Evolutionary conservation across 2,888 invertebrate species (phyloP), one percentile per base, ranked within the genome.

Genomic region (Melolontha melolontha): DNA sequence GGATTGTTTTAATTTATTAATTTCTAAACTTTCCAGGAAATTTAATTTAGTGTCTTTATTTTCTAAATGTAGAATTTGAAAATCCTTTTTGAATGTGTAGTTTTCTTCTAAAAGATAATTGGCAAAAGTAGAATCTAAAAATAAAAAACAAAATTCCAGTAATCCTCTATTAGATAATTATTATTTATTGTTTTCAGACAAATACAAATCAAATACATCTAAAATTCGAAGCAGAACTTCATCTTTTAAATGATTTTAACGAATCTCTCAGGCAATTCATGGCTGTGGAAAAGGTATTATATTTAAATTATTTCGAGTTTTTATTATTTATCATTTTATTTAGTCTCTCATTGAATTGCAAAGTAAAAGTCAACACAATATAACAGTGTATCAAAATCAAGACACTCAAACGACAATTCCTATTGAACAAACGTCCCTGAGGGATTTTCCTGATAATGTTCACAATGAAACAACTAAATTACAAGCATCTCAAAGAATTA

Each of bases 211-310:
- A 87, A 54, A 84, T 89, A 57, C 87, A 88, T 78, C 82, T 87
- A 74, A 86, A 87, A 76, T 86, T 89, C 75, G 86, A 87, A 77
- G 86, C 88, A 0, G 89, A 89, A 79, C 82, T 89, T 52, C 87
- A 87, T 79, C 83, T 88, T 50, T 78, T 89, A 44, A 89, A 89
- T 73, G 86, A 88, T 54, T 86, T 88, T 75, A 87, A 89, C 68
- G 86, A 88, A 76, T 88, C 88, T 0, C 76, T 88, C 29, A 81
- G 84, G 50, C 88, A 88, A 77, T 83, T 88, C 40, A 83, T 85
- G 69, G 85, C 86, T 42, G 85, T 88, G 64, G 88, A 89, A 78
- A 85, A 87, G 72, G 82, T 81, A 76, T 66, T 39, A 22, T 41
- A 39, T 47, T 44, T 5, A 10, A 47, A n/a, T 29, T 47, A 42